These are phyloP conservation scores for Bettongia penicillata DNA, from an alignment of 2,113 vertebrate species.

Conservation along the genomic window DNA sequence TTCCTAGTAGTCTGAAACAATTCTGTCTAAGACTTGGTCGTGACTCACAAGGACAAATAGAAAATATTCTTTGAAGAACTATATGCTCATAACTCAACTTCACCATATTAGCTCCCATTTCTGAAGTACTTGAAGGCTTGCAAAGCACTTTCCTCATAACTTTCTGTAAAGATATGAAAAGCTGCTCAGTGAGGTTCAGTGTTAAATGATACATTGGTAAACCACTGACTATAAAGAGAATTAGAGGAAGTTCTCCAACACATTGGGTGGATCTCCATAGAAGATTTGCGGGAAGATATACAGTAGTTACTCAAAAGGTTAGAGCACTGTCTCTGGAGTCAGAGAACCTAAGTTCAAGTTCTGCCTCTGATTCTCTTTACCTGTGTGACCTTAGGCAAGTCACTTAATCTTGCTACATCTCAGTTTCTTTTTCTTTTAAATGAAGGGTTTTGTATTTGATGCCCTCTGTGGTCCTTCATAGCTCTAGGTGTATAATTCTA, in stretches of 20 bases:
- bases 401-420: background rate
- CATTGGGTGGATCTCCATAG: background rate
- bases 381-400: background rate
- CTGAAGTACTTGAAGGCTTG: background rate
- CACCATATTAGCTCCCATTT: background rate
- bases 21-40: background rate
- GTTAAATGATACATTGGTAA: background rate
- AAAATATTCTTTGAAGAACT: background rate
- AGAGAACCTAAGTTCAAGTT: background rate
- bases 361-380: background rate
- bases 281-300: background rate
- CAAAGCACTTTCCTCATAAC: background rate
- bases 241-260: background rate
- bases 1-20: background rate
- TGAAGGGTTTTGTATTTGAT: background rate
- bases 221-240: background rate
- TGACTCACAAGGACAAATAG: background rate
- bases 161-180: background rate
- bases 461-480: background rate
- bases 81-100: background rate
- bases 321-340: background rate
- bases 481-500: background rate
- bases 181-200: background rate
- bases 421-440: background rate
- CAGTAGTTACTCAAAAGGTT: background rate